Base-by-base conservation (phyloP, 2,797 vertebrate genomes). In the Xenentodon cancila region DNA sequence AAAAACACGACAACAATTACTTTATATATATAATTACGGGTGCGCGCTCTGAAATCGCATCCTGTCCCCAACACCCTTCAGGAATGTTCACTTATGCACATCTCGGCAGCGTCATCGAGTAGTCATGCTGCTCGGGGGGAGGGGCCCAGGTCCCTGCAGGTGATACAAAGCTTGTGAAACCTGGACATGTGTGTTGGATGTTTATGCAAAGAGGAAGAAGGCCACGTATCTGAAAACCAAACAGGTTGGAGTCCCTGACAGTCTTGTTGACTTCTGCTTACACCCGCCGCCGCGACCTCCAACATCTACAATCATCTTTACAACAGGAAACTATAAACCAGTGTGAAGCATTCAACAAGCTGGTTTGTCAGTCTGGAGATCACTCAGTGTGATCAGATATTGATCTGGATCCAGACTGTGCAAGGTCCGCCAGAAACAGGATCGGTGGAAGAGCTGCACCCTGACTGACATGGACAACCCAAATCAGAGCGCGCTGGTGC, bases 291-390 rank as follows among this genome's bases (percentile, higher is more conserved):
- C 15, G 64, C 73, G 56, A 62, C 73, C 73, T 64, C 37, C 1
- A 74, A 76, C 73, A 67, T 87, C 74, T 82, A 47, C 84, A 84
- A 91, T 90, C 89, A 88, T 84, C 81, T 91, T 90, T 88, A 85
- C 81, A 70, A 85, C 89, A 90, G 89, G 88, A 92, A 92, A 84
- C 79, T 1, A 9, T 8, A 32, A 32, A 32, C 3, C 30, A 3
- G 30, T 32, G 6, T 32, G 30, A 3, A 47, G 66, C 73, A n/a
- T 70, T 57, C 25, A 52, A 59, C 55, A 73, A 45, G 42, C 20
- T 27, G n/a, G 58, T 53, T 49, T 74, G 57, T 80, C 15, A 9
- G 46, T 68, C 48, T 68, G 43, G 42, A 79, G 65, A 84, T 84
- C 48, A 16, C 19, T 34, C 40, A 25, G 45, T 58, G 49, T 77